These are phyloP conservation scores for Griposia aprilina DNA, from an alignment of 2,888 invertebrate genomes.

Conservation along the genomic window DNA sequence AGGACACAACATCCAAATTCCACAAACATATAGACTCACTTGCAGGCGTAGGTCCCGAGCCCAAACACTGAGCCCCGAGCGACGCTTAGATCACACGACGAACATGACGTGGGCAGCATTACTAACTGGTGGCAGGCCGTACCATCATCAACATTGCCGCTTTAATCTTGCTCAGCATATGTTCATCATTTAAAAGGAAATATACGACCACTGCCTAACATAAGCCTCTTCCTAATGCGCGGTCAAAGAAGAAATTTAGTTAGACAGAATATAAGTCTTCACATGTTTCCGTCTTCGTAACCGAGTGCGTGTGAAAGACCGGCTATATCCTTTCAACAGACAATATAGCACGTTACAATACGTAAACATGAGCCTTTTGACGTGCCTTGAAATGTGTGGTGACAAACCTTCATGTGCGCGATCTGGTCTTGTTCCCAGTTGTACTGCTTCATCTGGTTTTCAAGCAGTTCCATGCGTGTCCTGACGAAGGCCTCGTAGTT, in stretches of 20 bases:
- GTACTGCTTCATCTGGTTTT: constrained; percentile 99
- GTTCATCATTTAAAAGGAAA: constrained; percentile 10
- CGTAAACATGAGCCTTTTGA: not conserved
- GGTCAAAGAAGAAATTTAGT: not conserved
- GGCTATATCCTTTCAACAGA: constrained; percentile 2
- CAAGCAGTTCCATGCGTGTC: constrained; percentile 97
- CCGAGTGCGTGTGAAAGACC: not conserved
- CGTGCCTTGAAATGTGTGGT: not conserved
- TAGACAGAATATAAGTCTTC: not conserved
- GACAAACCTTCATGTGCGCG: constrained; percentile 97
- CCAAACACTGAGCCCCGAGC: not conserved
- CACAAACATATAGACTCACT: constrained; percentile 13
- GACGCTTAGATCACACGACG: constrained; percentile 12
- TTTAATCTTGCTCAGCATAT: constrained; percentile 8
- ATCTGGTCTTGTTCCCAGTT: constrained; percentile 99
- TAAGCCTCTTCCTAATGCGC: constrained; percentile 8
- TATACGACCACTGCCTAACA: constrained; percentile 5
- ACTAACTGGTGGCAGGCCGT: constrained; percentile 12
- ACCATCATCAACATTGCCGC: not conserved
- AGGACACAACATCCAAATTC: constrained; percentile 23
- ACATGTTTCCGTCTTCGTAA: not conserved
- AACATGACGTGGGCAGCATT: constrained; percentile 25
- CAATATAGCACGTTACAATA: not conserved
- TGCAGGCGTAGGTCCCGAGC: not conserved
- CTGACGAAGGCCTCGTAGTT: constrained; percentile 99